Evolutionary conservation across 2,113 vertebrate species (phyloP).

Genomic region (Dolichotis patagonum): DNA sequence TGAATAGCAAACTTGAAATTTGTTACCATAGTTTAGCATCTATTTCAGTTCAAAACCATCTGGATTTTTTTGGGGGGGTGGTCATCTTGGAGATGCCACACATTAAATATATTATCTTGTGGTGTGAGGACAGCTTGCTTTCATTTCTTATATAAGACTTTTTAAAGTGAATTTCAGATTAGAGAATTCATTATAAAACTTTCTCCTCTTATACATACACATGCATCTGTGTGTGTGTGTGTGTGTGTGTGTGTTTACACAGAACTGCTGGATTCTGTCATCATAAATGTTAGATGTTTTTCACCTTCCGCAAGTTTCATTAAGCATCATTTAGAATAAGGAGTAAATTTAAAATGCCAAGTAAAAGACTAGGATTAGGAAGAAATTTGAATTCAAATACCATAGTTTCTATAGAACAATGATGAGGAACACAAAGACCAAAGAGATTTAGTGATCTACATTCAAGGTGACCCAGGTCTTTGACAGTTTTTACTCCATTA

Average conservation of each 20-base stretch:
- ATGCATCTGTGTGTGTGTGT: no score
- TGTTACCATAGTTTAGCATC: neutral
- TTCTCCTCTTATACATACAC: neutral
- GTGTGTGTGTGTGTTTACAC: neutral
- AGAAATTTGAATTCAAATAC: neutral
- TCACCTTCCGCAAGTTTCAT: neutral
- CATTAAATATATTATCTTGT: neutral
- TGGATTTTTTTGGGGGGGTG: neutral
- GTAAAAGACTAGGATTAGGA: neutral
- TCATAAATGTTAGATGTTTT: neutral
- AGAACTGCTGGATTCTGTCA: neutral
- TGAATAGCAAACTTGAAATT: constrained; percentile 51
- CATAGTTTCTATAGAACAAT: neutral
- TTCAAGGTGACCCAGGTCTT: neutral
- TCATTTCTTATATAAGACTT: neutral
- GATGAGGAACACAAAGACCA: neutral
- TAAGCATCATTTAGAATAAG: constrained; percentile 34
- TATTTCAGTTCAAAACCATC: constrained; percentile 1
- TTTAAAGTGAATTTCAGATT: neutral
- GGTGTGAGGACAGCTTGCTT: neutral
- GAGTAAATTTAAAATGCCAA: neutral
- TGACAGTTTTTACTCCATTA: neutral
- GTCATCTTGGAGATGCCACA: neutral
- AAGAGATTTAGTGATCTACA: neutral
- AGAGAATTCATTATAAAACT: neutral